Conservation (phyloP, 2,113 vertebrate genomes). For the Eudorcas thomsonii region DNA sequence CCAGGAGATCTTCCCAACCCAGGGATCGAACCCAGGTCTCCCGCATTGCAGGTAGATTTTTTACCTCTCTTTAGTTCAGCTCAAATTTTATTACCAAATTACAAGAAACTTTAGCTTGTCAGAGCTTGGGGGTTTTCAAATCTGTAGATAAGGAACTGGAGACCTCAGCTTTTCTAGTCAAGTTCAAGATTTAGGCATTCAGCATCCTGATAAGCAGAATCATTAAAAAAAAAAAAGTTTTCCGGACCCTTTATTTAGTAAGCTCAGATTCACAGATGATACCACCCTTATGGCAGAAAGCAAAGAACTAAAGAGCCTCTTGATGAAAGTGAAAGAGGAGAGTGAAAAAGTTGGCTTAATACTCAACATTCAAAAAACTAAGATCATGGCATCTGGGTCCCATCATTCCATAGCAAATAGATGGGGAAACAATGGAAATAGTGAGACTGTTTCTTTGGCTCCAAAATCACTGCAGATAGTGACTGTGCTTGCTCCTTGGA, state of each 20-base stretch:
- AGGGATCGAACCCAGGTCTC: not conserved
- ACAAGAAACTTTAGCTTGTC: not conserved
- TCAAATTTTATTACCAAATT: conserved; percentile 18
- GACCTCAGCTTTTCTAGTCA: conserved; percentile 10
- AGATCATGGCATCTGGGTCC: not conserved
- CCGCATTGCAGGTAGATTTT: not conserved
- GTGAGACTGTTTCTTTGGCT: not conserved
- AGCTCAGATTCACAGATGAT: not conserved
- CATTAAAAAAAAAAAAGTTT: not conserved
- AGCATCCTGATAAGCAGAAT: not conserved
- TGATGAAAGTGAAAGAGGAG: not conserved
- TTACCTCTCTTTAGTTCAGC: not conserved
- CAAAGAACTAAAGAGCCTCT: not conserved
- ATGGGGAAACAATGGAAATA: not conserved
- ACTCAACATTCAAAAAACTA: not conserved
- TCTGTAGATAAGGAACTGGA: not conserved
- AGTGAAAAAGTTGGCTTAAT: not conserved
- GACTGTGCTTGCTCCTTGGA: not conserved
- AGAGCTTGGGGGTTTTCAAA: conserved; percentile 9
- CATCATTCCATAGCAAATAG: not conserved
- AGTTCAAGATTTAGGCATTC: conserved; percentile 13
- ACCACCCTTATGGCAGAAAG: not conserved
- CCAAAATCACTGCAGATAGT: not conserved
- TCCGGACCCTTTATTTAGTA: conserved; percentile 42
- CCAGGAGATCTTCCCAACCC: not conserved